These are phyloP conservation scores for Dolichomitus sp. DNA, from an alignment of 2,888 invertebrate species.

Conservation along the genomic window DNA sequence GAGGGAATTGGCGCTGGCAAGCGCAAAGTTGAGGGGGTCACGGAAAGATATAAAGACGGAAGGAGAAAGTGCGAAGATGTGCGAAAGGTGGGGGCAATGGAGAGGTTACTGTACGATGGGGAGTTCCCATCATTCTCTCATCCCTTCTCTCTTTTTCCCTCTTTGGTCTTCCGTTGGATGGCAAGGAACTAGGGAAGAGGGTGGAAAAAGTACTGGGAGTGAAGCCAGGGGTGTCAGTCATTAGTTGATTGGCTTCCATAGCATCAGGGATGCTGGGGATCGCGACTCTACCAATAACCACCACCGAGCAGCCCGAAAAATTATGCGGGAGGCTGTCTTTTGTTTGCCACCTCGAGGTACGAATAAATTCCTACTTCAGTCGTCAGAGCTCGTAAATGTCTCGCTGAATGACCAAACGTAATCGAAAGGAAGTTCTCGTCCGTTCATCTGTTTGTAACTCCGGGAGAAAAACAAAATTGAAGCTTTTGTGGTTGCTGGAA, in stretches of 20 bases:
- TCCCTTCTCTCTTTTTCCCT: background rate
- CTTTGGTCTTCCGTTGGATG: background rate
- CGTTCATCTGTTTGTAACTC: background rate
- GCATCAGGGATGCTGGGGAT: conserved; percentile 40
- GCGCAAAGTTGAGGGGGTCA: conserved; percentile 4
- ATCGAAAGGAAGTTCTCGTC: conserved; percentile 6
- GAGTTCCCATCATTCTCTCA: background rate
- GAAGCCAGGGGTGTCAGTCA: conserved; percentile 74
- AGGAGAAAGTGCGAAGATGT: conserved; percentile 39
- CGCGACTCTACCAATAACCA: conserved; percentile 57
- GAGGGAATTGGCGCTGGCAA: conserved; percentile 23
- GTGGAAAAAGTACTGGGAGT: conserved; percentile 27
- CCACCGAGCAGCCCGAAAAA: conserved; percentile 60
- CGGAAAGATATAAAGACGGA: conserved; percentile 30
- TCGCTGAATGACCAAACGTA: conserved; percentile 21
- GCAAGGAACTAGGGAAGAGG: conserved; percentile 6
- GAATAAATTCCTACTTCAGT: conserved; percentile 32
- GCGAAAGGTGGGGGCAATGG: background rate
- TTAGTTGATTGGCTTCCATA: conserved; percentile 76
- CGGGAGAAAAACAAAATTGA: conserved; percentile 15
- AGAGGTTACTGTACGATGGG: background rate
- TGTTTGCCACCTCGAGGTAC: conserved; percentile 44
- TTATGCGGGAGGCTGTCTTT: conserved; percentile 61
- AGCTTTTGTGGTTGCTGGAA: background rate
- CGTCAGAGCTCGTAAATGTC: conserved; percentile 48